Base-by-base conservation (phyloP, 2,113 vertebrate species). In the Anolis carolinensis region DNA sequence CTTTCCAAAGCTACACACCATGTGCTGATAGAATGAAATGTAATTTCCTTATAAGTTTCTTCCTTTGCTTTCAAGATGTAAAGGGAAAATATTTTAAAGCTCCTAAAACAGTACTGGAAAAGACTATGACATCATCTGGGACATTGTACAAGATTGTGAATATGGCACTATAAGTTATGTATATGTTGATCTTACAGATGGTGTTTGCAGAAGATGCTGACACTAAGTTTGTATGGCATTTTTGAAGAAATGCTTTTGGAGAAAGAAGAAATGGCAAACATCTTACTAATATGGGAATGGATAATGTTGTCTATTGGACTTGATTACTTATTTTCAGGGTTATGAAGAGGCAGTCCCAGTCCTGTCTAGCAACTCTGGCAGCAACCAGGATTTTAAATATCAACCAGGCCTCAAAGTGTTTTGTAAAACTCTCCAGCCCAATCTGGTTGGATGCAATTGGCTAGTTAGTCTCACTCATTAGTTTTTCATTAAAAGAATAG, bases 1-100 rank as follows among this genome's bases (percentile, higher is more conserved):
- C 30, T 85, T 92, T 92, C 80, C 83, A 89, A 50, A 85, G 55
- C 0, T 79, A 59, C 73, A 84, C 65, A n/a, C 86, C 90, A 78
- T 79, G 72, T 88, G 65, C 67, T 90, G 32, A 25, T 86, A 92
- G 87, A 76, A 81, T 79, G 83, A 86, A 80, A 90, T 82, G 23
- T 72, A 77, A 90, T 83, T 90, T 92, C 90, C 72, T 70, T 87
- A 62, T 55, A 88, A 23, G 25, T 82, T 63, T 39, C 48, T 79
- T 89, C 87, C 63, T 89, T 71, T 79, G 32, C 62, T 27, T 86
- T 83, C 86, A 77, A 89, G 65, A 81, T 62, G 67, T 65, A 88
- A 89, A 89, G 90, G 25, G 82, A 83, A 32, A 71, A 52, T 55
- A 72, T 52, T 50, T 70, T 65, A 52, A 68, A 4, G 5, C 67